phyloP scores from a whole-genome alignment of 1,140 invertebrate species.

The Araneus ventricosus region DNA sequence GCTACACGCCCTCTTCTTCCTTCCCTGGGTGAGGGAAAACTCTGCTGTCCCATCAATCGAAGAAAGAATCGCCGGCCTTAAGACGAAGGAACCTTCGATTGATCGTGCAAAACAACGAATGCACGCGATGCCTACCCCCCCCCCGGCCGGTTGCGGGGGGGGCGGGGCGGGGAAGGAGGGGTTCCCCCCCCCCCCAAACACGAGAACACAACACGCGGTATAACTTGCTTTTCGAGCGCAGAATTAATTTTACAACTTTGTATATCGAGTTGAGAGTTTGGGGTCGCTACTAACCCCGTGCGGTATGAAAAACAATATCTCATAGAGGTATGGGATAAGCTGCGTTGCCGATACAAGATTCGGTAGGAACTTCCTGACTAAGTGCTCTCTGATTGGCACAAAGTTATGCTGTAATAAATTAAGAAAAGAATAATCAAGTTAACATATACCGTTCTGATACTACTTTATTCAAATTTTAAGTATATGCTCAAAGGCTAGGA shows the following conservation, averaged over 20 bases:
- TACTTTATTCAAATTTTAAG: too few species aligned
- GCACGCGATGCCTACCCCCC: background rate
- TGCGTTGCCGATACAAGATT: background rate
- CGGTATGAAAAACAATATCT: slow-evolving; percentile 28
- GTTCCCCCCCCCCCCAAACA: background rate
- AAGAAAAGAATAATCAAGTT: too few species aligned
- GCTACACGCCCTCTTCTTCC: slow-evolving; percentile 66
- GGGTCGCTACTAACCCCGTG: background rate
- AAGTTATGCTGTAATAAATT: too few species aligned
- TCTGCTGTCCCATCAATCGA: slow-evolving; percentile 64
- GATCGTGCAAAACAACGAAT: slow-evolving; percentile 65
- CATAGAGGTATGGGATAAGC: background rate
- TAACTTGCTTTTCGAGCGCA: background rate
- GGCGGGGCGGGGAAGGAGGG: too few species aligned
- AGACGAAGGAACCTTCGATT: slow-evolving; percentile 54
- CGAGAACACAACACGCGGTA: slow-evolving; percentile 8
- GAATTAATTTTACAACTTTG: slow-evolving; percentile 65
- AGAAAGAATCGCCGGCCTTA: slow-evolving; percentile 64
- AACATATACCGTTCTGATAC: too few species aligned
- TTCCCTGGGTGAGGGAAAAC: slow-evolving; percentile 29
- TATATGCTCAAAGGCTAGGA: too few species aligned
- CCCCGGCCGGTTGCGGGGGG: too few species aligned
- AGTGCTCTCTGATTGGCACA: too few species aligned
- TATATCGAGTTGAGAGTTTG: slow-evolving; percentile 40
- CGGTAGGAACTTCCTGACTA: background rate